Evolutionary conservation across 2,797 vertebrate species (phyloP).

Genomic region (Myiotriccus ornatus): DNA sequence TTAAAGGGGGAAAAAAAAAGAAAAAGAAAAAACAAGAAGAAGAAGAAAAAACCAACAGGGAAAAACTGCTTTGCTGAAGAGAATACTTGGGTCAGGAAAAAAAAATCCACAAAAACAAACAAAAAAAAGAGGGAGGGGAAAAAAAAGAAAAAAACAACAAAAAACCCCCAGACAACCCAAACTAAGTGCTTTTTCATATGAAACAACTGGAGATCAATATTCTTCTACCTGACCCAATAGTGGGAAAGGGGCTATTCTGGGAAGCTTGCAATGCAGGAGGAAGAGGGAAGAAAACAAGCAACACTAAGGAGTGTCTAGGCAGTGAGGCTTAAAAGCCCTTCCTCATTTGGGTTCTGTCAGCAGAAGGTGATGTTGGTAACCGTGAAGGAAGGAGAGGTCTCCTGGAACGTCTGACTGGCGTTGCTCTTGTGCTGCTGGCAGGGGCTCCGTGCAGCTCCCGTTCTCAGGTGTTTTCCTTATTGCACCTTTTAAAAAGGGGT

Average conservation of each 20-base stretch:
- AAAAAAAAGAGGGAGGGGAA: too few species aligned
- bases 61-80: neutral
- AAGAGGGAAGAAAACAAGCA: neutral
- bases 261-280: neutral
- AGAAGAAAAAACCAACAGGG: neutral
- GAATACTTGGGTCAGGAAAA: accelerated
- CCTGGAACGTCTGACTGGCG: neutral
- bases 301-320: neutral
- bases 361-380: neutral
- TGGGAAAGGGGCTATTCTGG: neutral
- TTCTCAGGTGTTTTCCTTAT: neutral
- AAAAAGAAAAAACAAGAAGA: too few species aligned
- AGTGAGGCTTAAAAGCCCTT: neutral
- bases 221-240: neutral
- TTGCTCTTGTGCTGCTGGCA: neutral
- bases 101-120: neutral
- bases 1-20: neutral
- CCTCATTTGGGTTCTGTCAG: neutral
- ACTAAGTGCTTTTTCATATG: neutral
- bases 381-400: neutral
- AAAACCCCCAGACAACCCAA: too few species aligned
- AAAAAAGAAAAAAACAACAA: neutral
- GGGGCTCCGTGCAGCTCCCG: accelerated
- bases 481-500: neutral
- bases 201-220: neutral